These are phyloP conservation scores for Eciton burchellii DNA, from an alignment of 1,140 invertebrate genomes.

Conservation along the genomic window DNA sequence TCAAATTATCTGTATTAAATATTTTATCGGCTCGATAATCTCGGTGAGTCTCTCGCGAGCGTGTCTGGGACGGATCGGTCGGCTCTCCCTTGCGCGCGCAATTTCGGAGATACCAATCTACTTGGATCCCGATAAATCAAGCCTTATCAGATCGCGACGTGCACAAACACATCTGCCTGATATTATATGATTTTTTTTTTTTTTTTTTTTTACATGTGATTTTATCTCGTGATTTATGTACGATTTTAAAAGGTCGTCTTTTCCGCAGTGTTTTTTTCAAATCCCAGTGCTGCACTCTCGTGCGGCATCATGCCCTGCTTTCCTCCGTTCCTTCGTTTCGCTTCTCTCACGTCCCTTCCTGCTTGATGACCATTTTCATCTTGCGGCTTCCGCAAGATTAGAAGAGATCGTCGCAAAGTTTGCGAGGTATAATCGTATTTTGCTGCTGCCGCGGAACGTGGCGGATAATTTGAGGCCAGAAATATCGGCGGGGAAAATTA, in stretches of 20 bases:
- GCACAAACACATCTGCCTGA: too few relatives aligned
- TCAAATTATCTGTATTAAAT: constrained; percentile 49
- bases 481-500: constrained; percentile 9
- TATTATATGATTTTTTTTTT: not conserved
- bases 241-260: too few relatives aligned
- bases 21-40: constrained; percentile 36
- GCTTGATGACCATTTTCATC: too few relatives aligned
- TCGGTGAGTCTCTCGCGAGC: not conserved
- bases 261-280: not conserved
- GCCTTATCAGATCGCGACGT: not conserved
- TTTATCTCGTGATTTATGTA: too few relatives aligned
- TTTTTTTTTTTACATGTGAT: not conserved
- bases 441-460: not conserved
- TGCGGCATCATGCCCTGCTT: too few relatives aligned
- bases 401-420: too few relatives aligned
- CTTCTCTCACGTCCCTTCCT: too few relatives aligned
- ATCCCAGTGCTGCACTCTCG: too few relatives aligned
- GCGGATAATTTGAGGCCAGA: not conserved
- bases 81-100: not conserved
- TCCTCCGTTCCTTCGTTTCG: too few relatives aligned
- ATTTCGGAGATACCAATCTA: not conserved
- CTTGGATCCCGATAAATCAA: not conserved
- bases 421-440: not conserved
- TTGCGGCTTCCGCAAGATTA: too few relatives aligned
- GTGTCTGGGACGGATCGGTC: not conserved